Evolutionary conservation across 2,888 invertebrate species (phyloP).

Genomic region (Aelia acuminata): DNA sequence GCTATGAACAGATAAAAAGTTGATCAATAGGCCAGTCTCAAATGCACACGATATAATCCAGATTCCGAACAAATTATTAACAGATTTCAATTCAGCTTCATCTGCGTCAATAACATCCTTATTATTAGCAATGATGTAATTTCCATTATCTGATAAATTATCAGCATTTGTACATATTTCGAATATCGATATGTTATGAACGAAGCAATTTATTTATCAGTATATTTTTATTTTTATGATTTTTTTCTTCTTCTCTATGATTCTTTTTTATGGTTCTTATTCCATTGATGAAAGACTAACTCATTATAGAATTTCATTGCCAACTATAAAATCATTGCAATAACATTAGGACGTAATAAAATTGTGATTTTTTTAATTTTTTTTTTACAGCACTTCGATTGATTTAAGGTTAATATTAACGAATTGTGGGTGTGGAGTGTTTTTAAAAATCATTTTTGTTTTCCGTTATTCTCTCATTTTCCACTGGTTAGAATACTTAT

Average conservation of each 20-base stretch:
- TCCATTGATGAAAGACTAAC: neutral
- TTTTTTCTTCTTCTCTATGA: neutral
- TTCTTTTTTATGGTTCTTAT: neutral
- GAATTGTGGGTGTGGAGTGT: too few relatives aligned
- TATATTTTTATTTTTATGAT: neutral
- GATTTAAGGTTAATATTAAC: too few relatives aligned
- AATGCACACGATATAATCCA: neutral
- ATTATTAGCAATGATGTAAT: conserved; percentile 39
- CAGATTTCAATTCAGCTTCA: neutral
- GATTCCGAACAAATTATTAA: neutral
- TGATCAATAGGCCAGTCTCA: neutral
- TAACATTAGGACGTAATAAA: neutral
- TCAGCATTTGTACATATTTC: conserved; percentile 27
- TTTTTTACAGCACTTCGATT: too few relatives aligned
- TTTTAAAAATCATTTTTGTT: too few relatives aligned
- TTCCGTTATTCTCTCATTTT: too few relatives aligned
- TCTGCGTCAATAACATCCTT: conserved; percentile 8
- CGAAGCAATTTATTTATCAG: neutral
- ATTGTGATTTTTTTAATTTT: too few relatives aligned
- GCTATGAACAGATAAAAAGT: neutral
- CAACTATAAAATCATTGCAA: neutral
- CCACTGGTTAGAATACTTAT: too few relatives aligned
- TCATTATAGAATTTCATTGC: neutral
- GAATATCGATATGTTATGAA: neutral
- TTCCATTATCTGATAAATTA: conserved; percentile 19